Evolutionary conservation across 2,888 invertebrate genomes (phyloP).

Genomic region (Chrysopilus asiliformis): DNA sequence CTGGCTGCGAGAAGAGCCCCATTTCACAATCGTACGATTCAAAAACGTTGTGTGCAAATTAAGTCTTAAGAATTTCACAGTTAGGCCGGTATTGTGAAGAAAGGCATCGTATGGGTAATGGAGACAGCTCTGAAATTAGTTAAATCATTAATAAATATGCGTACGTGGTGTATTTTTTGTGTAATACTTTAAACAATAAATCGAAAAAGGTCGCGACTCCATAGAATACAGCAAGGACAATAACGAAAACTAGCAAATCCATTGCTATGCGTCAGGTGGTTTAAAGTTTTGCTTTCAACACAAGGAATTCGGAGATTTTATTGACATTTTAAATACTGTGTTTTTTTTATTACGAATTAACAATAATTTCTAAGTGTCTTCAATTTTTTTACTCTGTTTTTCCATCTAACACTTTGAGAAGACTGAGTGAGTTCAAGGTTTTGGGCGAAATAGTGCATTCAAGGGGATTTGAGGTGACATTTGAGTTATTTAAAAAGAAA

Average conservation of each 20-base stretch:
- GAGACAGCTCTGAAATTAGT: slow-evolving; percentile 59
- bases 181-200: slow-evolving; percentile 62
- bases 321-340: too few relatives aligned
- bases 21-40: slow-evolving; percentile 60
- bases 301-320: too few relatives aligned
- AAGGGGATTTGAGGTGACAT: too few relatives aligned
- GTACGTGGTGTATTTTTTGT: slow-evolving; percentile 6
- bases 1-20: slow-evolving; percentile 41
- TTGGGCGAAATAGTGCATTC: too few relatives aligned
- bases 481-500: too few relatives aligned
- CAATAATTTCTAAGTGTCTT: too few relatives aligned
- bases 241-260: slow-evolving; percentile 51
- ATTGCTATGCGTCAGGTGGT: too few relatives aligned
- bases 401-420: too few relatives aligned
- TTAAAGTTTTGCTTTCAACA: too few relatives aligned
- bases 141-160: slow-evolving; percentile 1
- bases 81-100: slow-evolving; percentile 60
- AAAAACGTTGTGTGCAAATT: slow-evolving; percentile 69
- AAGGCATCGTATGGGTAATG: slow-evolving; percentile 70
- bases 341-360: too few relatives aligned
- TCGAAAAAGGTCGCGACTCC: slow-evolving; percentile 63
- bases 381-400: too few relatives aligned
- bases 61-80: slow-evolving; percentile 55
- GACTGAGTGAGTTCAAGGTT: too few relatives aligned
- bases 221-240: slow-evolving; percentile 49